Evolutionary conservation across 2,797 vertebrate genomes (phyloP), one percentile per base, ranked within the genome.

Genomic region (Menidia menidia): DNA sequence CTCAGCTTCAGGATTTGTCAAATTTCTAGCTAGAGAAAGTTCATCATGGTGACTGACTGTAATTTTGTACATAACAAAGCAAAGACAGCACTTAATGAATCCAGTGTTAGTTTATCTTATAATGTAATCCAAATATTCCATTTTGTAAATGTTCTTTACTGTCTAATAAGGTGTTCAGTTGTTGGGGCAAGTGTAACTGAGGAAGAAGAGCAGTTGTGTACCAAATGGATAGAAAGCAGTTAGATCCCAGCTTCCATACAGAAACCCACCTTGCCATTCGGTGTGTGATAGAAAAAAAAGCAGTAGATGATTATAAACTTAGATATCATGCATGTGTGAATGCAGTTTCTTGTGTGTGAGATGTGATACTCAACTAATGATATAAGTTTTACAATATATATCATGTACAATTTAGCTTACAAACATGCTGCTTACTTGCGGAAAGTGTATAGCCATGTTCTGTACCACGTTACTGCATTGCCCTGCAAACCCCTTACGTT

Each of bases 1-100:
- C 94, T 96, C 94, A 94, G 96, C 93, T 96, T 95, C 25, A 93
- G 95, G 95, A 97, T 98, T 97, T 98, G 96, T 97, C 96, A 97
- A 96, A 97, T 96, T 95, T 93, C 48, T 85, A 94, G 93, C 94
- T 88, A 89, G 88, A 86, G 78, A 95, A 94, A 96, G 95, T 95
- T 95, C 94, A 95, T 95, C 92, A 94, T 93, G 95, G 92, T 88
- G 93, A 92, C 80, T 69, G 69, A 68, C 64, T 87, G 70, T 89
- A 89, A 89, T 92, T 52, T 88, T 85, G 35, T 54, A 68, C 63
- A 68, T 52, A 76, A 75, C 59, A 73, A 71, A 62, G 62, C 68
- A 25, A 71, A 61, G 19, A 72, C 39, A 55, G 44, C 32, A 73
- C 43, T 57, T 52, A 6, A 55, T 59, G n/a, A 39, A 41, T 71